A percentile compares a stretch with the other conserved stretches of the same genome.
phyloP scores from a whole-genome alignment of 2,113 vertebrate genomes.

The Aldabrachelys gigantea region DNA sequence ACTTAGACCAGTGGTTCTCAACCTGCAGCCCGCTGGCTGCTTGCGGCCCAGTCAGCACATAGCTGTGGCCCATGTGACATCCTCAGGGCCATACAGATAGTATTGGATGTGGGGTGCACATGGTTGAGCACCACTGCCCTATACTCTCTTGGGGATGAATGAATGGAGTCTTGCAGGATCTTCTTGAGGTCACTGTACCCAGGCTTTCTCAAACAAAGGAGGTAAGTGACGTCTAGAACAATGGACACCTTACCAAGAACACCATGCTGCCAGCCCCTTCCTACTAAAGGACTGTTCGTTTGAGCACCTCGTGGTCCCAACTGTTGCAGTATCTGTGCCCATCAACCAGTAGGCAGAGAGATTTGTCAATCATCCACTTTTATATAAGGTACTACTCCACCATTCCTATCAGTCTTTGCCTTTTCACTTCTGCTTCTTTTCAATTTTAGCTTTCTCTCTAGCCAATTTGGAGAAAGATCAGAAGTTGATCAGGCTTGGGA shows the following conservation, averaged over 20 bases:
- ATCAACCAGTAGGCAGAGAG: not conserved
- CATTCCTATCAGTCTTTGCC: not conserved
- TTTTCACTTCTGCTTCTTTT: not conserved
- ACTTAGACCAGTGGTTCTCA: too few species aligned
- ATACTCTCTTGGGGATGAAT: too few species aligned
- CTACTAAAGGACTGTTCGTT: not conserved
- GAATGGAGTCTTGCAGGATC: not conserved
- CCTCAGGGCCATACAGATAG: too few species aligned
- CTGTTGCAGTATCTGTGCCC: not conserved
- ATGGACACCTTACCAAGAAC: not conserved
- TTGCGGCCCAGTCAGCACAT: too few species aligned
- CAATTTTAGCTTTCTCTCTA: not conserved
- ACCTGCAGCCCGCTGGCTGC: too few species aligned
- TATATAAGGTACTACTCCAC: not conserved
- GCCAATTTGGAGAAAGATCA: not conserved
- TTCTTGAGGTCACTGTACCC: accelerated
- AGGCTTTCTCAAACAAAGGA: not conserved
- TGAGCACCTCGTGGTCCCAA: not conserved
- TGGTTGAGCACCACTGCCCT: too few species aligned
- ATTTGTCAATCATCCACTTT: not conserved
- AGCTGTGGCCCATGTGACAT: too few species aligned
- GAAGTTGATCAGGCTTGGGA: not conserved
- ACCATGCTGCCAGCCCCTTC: not conserved
- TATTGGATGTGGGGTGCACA: too few species aligned
- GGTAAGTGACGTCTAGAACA: not conserved